These are phyloP conservation scores for Rhagonycha fulva DNA, from an alignment of 2,888 invertebrate species.

Conservation along the genomic window DNA sequence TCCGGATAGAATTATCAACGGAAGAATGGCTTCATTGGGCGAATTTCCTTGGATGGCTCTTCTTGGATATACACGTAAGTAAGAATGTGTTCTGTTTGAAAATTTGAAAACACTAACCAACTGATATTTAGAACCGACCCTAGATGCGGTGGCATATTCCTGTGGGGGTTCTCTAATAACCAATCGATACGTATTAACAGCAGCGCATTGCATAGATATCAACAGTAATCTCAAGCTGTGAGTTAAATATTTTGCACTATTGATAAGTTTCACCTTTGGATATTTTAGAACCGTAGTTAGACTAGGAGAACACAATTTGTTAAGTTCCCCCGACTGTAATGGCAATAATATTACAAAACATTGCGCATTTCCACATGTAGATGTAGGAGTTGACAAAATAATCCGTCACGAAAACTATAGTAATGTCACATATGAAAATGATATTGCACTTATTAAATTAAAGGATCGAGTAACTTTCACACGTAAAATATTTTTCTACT, in stretches of 20 bases:
- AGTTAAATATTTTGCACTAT: constrained; percentile 26
- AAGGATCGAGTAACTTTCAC: constrained; percentile 39
- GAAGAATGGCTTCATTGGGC: constrained; percentile 55
- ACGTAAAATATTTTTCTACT: constrained; percentile 32
- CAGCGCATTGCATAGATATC: constrained; percentile 43
- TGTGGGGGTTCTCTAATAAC: constrained; percentile 46
- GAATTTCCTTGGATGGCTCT: constrained; percentile 66
- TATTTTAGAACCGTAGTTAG: constrained; percentile 59
- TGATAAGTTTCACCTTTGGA: background rate
- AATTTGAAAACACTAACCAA: background rate
- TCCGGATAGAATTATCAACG: constrained; percentile 54
- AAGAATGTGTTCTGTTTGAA: background rate
- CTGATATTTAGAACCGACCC: constrained; percentile 17
- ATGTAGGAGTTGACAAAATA: constrained; percentile 42
- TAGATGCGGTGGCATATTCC: constrained; percentile 38
- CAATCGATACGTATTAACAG: constrained; percentile 41
- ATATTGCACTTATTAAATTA: constrained; percentile 52
- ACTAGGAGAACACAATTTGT: constrained; percentile 63
- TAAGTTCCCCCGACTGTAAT: constrained; percentile 56
- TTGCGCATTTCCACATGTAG: constrained; percentile 46
- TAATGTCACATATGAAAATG: constrained; percentile 44
- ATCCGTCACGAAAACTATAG: constrained; percentile 47
- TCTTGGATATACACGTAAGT: constrained; percentile 51
- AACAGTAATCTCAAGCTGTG: constrained; percentile 36
- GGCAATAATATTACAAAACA: constrained; percentile 4